These are phyloP conservation scores for Rhabdomys pumilio DNA, from an alignment of 2,797 vertebrate genomes.

Conservation along the genomic window DNA sequence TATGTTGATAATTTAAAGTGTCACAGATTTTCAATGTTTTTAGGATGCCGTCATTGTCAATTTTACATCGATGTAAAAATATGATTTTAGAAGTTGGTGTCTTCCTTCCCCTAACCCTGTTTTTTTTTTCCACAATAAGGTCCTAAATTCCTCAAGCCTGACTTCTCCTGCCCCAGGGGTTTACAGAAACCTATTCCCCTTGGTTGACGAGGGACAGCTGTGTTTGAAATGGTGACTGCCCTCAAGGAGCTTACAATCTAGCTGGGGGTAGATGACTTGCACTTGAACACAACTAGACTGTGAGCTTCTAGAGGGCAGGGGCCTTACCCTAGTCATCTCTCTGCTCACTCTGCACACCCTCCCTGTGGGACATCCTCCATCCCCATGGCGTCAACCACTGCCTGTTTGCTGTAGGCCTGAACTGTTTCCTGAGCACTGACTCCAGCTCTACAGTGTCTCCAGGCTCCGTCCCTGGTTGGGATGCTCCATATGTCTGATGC, in stretches of 20 bases:
- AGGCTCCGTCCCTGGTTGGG: background rate
- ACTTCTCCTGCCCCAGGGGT: conserved; percentile 79
- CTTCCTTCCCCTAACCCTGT: conserved; percentile 81
- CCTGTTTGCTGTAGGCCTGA: conserved; percentile 73
- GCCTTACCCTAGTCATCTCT: conserved; percentile 83
- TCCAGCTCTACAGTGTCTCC: conserved; percentile 20
- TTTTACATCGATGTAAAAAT: conserved; percentile 68
- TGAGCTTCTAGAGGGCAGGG: conserved; percentile 87
- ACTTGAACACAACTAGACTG: conserved; percentile 86
- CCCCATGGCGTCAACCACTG: conserved; percentile 69
- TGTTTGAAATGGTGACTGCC: conserved; percentile 84
- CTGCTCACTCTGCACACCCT: conserved; percentile 83
- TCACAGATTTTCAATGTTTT: conserved; percentile 38
- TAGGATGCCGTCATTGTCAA: conserved; percentile 34
- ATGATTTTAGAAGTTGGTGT: conserved; percentile 70
- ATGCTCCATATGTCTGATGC: background rate
- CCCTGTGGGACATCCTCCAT: conserved; percentile 78
- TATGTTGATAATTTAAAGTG: background rate
- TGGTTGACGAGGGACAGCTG: conserved; percentile 81
- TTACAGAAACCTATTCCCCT: conserved; percentile 76
- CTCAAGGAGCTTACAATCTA: conserved; percentile 88
- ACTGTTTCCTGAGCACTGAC: conserved; percentile 42
- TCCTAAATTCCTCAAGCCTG: conserved; percentile 82
- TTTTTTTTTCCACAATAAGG: conserved; percentile 82
- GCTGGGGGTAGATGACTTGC: conserved; percentile 84